Percentiles rank a stretch among this genome's conserved stretches.
These are phyloP conservation scores for Lutraria lutraria DNA, from an alignment of 2,888 invertebrate genomes.

Conservation along the genomic window DNA sequence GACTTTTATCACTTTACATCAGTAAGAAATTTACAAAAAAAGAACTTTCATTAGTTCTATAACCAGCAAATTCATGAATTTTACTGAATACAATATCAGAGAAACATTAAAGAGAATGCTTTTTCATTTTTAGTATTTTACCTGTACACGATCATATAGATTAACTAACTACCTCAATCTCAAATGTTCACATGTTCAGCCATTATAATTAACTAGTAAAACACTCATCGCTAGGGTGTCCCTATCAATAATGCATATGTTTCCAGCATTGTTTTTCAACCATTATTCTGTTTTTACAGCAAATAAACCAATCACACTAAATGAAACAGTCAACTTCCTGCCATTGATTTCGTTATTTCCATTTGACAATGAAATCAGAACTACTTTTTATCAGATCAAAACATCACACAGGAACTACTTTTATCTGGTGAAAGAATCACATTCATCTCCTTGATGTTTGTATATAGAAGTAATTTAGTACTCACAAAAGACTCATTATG, in stretches of 20 bases:
- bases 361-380: conserved; percentile 30
- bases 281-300: conserved; percentile 20
- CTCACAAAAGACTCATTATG: conserved; percentile 12
- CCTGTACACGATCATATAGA: background rate
- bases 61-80: too few species aligned
- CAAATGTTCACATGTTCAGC: conserved; percentile 11
- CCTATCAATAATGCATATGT: conserved; percentile 54
- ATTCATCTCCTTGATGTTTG: background rate
- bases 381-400: conserved; percentile 23
- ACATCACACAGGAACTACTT: conserved; percentile 25
- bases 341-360: conserved; percentile 29
- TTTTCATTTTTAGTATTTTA: too few species aligned
- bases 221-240: conserved; percentile 24
- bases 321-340: conserved; percentile 32
- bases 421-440: background rate
- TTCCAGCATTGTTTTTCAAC: background rate
- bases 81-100: too few species aligned
- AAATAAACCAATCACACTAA: conserved; percentile 33
- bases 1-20: too few species aligned
- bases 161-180: background rate
- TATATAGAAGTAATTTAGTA: background rate
- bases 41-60: too few species aligned
- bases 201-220: conserved; percentile 49
- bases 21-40: too few species aligned
- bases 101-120: too few species aligned